Base-by-base conservation (phyloP, 2,797 vertebrate species). In the Characodon lateralis region DNA sequence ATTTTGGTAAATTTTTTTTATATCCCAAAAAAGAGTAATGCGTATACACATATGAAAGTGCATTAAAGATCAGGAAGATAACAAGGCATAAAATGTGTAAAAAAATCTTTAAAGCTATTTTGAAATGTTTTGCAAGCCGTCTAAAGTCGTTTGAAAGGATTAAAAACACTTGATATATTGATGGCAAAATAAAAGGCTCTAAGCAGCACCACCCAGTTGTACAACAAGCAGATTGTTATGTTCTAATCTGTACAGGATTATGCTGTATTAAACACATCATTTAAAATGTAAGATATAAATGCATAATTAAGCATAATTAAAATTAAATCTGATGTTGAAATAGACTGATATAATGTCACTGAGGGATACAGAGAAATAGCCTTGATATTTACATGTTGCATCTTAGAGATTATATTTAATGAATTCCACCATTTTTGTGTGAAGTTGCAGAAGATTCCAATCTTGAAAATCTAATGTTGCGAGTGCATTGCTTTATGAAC, bases 191-290 rank as follows among this genome's bases (percentile, higher is more conserved):
- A 85, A 89, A 91, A 28, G 74, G 46, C 58, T 88, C 72, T 87
- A 63, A 85, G 72, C 81, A 71, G 77, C 48, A 73, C 46, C 12
- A 13, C 26, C n/a, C 5, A 61, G 82, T 79, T 85, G 86, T 81
- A 89, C 80, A 87, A 82, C 69, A 83, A 88, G 85, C 86, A 91
- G 83, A 83, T 94, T 86, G 90, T 87, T 89, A 82, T 81, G 81
- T 63, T 89, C 78, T 89, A 86, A 89, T 91, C 88, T 73, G 82
- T 53, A 77, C 71, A 83, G 81, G 78, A 82, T 87, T 87, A 85
- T 86, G 78, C 86, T 79, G 83, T 80, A 85, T 35, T 3, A 35
- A 35, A 35, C 35, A 35, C 35, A 35, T 35, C 35, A 35, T 35
- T 35, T 35, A 35, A 35, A 35, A 35, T 35, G 35, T 35, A 35